Evolutionary conservation across 2,113 vertebrate species (phyloP), one percentile per base, ranked within the genome.

Genomic region (Tonatia bakeri): DNA sequence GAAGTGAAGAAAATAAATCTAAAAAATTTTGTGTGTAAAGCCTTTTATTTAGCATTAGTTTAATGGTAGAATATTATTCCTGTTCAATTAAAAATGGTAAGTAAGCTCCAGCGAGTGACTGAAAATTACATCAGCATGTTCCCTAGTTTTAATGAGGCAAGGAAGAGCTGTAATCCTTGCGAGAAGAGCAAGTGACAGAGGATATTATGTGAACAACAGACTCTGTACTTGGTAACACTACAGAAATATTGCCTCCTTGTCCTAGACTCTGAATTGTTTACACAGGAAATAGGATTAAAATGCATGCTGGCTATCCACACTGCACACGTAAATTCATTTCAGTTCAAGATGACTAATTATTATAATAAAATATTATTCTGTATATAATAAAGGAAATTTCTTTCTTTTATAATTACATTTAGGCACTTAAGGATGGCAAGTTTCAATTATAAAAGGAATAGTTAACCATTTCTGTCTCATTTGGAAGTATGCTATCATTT

Each of bases 121-220:
- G 96, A 73, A 96, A 96, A 92, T 85, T 73, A 24, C 59, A 90
- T 50, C 86, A 94, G 86, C 89, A 79, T 95, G 5, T 87, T 87
- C 76, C 19, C 92, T 64, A 52, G 80, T 75, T 96, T 96, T 97
- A 97, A 86, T 96, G 95, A 97, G 83, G 14, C 96, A 95, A 96
- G 84, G 36, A 94, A 89, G 70, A 94, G 15, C 24, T 95, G 19
- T 64, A 91, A 96, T 96, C 73, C 85, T 56, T 90, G 82, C 84
- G 96, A 83, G 77, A 97, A 95, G 83, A 82, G 1, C 59, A 67
- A 50, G 43, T 77, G 31, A 61, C 20, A 95, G 50, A 92, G 56
- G 75, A 75, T 94, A 72, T 84, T 33, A 1, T 67, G 54, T 90
- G 94, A 97, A 54, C 77, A 91, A 67, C 38, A 54, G 82, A 47